Conservation (phyloP, 1,140 invertebrate genomes). For the Eulimnadia texana region DNA sequence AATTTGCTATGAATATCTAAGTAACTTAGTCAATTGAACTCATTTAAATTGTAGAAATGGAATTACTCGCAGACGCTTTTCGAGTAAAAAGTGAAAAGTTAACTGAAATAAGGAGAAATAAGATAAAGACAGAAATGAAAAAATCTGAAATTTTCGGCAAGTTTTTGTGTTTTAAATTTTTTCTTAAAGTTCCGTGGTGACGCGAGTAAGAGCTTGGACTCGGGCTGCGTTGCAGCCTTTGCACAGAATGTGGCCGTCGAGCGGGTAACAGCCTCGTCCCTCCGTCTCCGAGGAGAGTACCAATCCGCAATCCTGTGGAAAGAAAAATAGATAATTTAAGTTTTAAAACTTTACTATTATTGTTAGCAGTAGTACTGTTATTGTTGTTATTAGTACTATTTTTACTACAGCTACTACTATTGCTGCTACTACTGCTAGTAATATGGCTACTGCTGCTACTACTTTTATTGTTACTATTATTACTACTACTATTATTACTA, state of each 20-base stretch:
- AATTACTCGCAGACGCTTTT: too few species aligned
- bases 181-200: conserved; percentile 60
- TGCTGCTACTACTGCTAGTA: too few species aligned
- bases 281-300: conserved; percentile 84
- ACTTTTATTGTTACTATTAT: neutral
- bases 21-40: too few species aligned
- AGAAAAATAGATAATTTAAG: conserved; percentile 6
- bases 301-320: conserved; percentile 70
- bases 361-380: neutral
- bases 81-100: neutral
- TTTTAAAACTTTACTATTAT: neutral
- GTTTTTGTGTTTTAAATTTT: conserved; percentile 1
- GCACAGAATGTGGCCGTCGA: conserved; percentile 93
- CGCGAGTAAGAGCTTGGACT: conserved; percentile 65
- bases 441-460: neutral
- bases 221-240: conserved; percentile 91
- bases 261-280: conserved; percentile 87
- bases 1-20: neutral
- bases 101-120: conserved; percentile 6
- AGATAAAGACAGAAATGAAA: neutral
- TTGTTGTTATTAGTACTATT: too few species aligned
- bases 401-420: too few species aligned
- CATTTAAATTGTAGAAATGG: too few species aligned
- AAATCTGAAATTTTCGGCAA: too few species aligned
- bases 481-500: too few species aligned